Evolutionary conservation across 2,888 invertebrate species (phyloP).

Genomic region (Nematopogon swammerdamellus): DNA sequence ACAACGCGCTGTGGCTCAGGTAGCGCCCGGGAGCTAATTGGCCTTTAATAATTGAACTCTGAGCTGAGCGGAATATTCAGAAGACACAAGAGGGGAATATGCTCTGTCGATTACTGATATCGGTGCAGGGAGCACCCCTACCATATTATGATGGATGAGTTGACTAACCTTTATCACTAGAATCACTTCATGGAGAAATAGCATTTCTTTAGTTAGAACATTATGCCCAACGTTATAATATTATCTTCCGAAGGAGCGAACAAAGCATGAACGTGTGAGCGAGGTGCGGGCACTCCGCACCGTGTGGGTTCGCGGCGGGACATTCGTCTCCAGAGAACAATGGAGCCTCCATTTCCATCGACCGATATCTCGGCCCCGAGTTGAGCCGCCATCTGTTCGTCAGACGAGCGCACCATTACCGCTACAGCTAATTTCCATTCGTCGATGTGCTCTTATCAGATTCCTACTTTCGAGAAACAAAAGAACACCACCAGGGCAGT

Average conservation of each 20-base stretch:
- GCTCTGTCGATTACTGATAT: background rate
- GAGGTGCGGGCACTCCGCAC: no score
- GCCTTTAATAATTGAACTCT: background rate
- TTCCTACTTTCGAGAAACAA: background rate
- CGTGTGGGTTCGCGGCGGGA: constrained; percentile 14
- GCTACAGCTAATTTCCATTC: background rate
- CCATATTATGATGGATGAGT: background rate
- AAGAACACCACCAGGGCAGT: background rate
- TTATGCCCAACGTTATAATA: no score
- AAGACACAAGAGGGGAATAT: background rate
- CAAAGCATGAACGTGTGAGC: no score
- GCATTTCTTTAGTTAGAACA: no score
- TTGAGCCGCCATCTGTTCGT: constrained; percentile 2
- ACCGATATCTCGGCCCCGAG: constrained; percentile 17
- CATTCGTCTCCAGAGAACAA: constrained; percentile 22
- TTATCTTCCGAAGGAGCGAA: no score
- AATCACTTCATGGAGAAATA: no score
- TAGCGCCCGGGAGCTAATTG: background rate
- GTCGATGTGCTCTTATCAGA: background rate
- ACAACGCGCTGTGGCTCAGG: background rate
- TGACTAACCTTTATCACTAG: no score
- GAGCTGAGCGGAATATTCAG: background rate
- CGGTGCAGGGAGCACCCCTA: background rate
- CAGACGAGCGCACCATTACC: background rate
- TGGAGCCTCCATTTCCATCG: constrained; percentile 28